Evolutionary conservation across 1,140 invertebrate species (phyloP), one percentile per base, ranked within the genome.

Genomic region (Colletes gigas): DNA sequence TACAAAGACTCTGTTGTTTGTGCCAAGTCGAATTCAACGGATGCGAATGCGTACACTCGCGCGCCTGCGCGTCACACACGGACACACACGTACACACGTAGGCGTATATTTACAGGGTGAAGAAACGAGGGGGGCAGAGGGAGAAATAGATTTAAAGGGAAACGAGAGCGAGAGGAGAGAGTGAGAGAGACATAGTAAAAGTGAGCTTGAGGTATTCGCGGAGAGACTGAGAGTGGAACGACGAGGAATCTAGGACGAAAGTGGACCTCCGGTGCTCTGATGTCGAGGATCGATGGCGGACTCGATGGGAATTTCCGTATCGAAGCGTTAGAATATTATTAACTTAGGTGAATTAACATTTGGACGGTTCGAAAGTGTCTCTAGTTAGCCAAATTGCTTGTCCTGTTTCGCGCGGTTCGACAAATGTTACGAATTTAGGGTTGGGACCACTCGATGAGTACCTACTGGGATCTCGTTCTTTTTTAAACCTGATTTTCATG

Each of bases 1-100:
- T 87, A 87, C 85, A 70, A 83, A 84, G 79, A 87, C 85, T 87
- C 72, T 88, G 86, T 86, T 87, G 85, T 87, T 87, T 87, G 86
- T 87, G 86, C 86, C 86, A 87, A 88, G 82, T 87, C 75, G 71
- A 86, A 82, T 82, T 76, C 83, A 69, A 85, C 74, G 82, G 71
- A 85, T 73, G 66, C 76, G 70, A 78, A 76, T 41, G 71, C 63
- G 72, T 59, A 57, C n/a, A n/a, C 54, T 57, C n/a, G 54, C 54
- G n/a, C 54, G 54, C 17, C 5, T 44, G 44, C 44, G 44, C 44
- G 44, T 44, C 5, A 55, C 30, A 63, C 59, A 17, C 12, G 19
- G 1, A 52, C 71, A 41, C 69, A 41, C 12, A 19, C 8, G 14
- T 19, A 80, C 63, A 71, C 63, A n/a, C 69, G 52, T 62, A 66